A percentile compares a stretch with the other conserved stretches of the same genome.
Conservation (phyloP, 2,888 invertebrate genomes). For the Invenusta paracnida region DNA sequence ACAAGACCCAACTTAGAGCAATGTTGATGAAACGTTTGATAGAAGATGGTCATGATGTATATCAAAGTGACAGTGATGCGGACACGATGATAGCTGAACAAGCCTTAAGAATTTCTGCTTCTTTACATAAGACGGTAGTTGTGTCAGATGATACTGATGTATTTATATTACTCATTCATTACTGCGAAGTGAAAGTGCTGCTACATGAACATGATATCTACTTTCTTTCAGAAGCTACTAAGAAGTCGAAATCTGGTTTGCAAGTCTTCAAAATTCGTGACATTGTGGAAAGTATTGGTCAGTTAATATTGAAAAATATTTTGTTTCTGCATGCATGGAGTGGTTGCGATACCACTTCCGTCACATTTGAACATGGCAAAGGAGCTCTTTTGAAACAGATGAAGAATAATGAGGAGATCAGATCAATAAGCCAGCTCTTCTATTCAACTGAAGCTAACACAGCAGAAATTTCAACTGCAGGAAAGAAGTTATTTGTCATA, state of each 20-base stretch:
- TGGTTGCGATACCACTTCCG: not conserved
- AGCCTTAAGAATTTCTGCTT: not conserved
- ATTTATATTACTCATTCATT: not conserved
- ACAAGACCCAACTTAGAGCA: not conserved
- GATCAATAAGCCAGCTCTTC: not conserved
- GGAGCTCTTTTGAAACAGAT: not conserved
- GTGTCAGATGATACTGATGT: not conserved
- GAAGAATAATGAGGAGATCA: not conserved
- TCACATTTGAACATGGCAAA: not conserved
- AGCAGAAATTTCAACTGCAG: not conserved
- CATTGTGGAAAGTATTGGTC: not conserved
- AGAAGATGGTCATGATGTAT: no score
- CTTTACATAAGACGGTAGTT: not conserved
- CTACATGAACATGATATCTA: not conserved
- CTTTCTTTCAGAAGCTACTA: not conserved
- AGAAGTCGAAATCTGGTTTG: not conserved
- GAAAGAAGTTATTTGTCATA: not conserved
- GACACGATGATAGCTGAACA: not conserved
- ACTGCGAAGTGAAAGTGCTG: not conserved
- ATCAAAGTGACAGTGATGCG: no score
- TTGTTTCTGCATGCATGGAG: not conserved
- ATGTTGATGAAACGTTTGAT: no score
- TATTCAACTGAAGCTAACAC: not conserved
- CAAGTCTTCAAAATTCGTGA: not conserved
- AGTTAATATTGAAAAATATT: not conserved